Evolutionary conservation across 2,888 invertebrate genomes (phyloP).

Genomic region (Agrypnus murinus): DNA sequence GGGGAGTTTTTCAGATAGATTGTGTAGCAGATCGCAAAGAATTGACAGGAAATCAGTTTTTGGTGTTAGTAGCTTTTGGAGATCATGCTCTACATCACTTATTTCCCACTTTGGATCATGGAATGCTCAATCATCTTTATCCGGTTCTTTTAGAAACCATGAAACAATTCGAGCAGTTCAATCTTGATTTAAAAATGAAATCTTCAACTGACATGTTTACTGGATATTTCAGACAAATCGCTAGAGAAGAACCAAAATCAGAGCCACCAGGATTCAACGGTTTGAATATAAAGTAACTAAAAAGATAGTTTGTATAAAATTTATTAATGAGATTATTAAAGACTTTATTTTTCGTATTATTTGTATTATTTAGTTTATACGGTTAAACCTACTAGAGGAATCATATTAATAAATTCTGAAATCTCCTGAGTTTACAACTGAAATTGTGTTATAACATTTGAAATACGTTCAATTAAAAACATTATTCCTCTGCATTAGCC

Average conservation of each 20-base stretch:
- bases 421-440: no score
- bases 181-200: slow-evolving; percentile 71
- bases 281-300: no score
- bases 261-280: slow-evolving; percentile 55
- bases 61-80: slow-evolving; percentile 84
- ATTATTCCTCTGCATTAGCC: no score
- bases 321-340: no score
- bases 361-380: no score
- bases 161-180: slow-evolving; percentile 79
- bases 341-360: no score
- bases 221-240: slow-evolving; percentile 80
- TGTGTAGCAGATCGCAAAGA: slow-evolving; percentile 83
- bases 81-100: slow-evolving; percentile 88
- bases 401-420: no score
- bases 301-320: no score
- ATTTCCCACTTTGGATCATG: slow-evolving; percentile 88
- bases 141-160: slow-evolving; percentile 78
- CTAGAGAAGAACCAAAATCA: slow-evolving; percentile 70
- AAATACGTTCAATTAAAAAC: no score
- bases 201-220: slow-evolving; percentile 77
- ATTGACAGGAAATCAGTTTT: slow-evolving; percentile 79
- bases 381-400: no score
- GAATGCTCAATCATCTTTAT: slow-evolving; percentile 79
- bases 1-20: slow-evolving; percentile 87
- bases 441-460: no score